These are phyloP conservation scores for Dryomyza anilis DNA, from an alignment of 2,888 invertebrate species.

Conservation along the genomic window DNA sequence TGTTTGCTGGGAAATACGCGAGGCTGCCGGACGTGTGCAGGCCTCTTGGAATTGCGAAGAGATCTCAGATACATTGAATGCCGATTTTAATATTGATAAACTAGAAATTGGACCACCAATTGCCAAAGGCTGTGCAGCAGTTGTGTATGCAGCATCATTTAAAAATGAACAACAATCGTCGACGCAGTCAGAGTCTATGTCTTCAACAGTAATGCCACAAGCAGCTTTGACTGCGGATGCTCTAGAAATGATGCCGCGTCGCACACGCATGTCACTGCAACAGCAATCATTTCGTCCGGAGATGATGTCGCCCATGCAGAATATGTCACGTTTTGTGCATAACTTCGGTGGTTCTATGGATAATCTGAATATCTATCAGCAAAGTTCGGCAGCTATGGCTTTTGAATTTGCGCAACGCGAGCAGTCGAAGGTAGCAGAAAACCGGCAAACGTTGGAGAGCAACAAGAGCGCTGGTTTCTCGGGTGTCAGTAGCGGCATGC, in stretches of 20 bases:
- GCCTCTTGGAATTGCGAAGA: constrained; percentile 53
- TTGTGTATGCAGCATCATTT: constrained; percentile 74
- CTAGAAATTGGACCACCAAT: constrained; percentile 73
- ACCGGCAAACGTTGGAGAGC: background rate
- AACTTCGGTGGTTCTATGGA: constrained; percentile 59
- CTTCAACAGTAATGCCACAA: too few relatives aligned
- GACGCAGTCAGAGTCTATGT: too few relatives aligned
- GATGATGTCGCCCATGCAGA: constrained; percentile 58
- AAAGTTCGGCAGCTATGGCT: constrained; percentile 44
- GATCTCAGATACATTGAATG: constrained; percentile 57
- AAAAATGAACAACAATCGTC: constrained; percentile 53
- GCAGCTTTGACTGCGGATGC: background rate
- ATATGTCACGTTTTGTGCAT: constrained; percentile 59
- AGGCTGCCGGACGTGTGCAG: constrained; percentile 58
- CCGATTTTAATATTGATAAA: constrained; percentile 65
- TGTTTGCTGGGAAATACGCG: constrained; percentile 78
- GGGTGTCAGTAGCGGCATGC: constrained; percentile 33
- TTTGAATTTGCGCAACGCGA: constrained; percentile 41
- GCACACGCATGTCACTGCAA: constrained; percentile 26
- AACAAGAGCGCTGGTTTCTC: constrained; percentile 28
- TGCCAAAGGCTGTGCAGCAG: constrained; percentile 81
- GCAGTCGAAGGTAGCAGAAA: background rate
- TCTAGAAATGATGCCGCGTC: background rate
- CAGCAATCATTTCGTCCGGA: constrained; percentile 40
- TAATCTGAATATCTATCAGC: constrained; percentile 52